phyloP scores from a whole-genome alignment of 2,113 vertebrate genomes.

The Microcebus murinus region DNA sequence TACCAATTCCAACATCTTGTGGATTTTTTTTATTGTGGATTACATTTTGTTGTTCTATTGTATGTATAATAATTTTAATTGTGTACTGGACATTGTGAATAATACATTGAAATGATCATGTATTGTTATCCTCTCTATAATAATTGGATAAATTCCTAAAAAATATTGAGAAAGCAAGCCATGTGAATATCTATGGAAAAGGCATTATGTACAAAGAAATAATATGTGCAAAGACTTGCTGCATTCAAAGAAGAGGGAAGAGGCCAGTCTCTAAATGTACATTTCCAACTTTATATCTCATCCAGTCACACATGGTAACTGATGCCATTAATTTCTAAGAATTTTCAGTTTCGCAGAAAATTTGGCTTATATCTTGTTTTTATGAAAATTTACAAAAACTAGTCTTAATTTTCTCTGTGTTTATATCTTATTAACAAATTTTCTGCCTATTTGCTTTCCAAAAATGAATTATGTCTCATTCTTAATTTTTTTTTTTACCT shows the following conservation, averaged over 20 bases:
- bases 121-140: neutral
- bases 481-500: neutral
- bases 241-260: neutral
- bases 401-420: neutral
- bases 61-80: neutral
- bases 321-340: neutral
- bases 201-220: neutral
- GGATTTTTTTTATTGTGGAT: neutral
- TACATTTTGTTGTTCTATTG: neutral
- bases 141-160: neutral
- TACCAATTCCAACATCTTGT: neutral
- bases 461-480: neutral
- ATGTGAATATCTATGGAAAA: neutral
- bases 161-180: neutral
- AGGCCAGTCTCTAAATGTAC: neutral
- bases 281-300: neutral
- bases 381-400: neutral
- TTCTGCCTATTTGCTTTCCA: neutral
- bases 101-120: neutral
- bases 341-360: neutral
- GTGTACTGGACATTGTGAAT: neutral
- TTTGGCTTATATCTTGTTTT: neutral
- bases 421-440: neutral
- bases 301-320: neutral
- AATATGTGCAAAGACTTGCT: neutral